Percentiles rank a stretch among this genome's conserved stretches.
Conservation (phyloP, 2,888 invertebrate species). For the Diaperis boleti region DNA sequence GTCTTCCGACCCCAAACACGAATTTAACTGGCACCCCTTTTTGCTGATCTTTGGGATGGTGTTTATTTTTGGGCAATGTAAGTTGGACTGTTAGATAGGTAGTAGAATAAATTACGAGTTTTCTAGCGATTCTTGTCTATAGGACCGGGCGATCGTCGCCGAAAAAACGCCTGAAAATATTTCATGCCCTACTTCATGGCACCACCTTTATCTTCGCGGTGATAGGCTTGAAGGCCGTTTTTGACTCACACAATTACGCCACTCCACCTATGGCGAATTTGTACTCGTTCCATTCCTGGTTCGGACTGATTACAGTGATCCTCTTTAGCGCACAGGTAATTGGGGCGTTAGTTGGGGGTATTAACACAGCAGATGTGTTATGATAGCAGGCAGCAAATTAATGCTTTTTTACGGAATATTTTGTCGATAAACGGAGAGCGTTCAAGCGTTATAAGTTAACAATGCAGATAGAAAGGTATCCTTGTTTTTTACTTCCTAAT, state of each 20-base stretch:
- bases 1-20: constrained; percentile 70
- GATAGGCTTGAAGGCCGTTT: constrained; percentile 81
- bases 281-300: constrained; percentile 85
- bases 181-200: constrained; percentile 79
- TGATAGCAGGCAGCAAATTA: too few relatives aligned
- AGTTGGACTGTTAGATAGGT: constrained; percentile 54
- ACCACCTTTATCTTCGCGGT: constrained; percentile 76
- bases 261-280: constrained; percentile 74
- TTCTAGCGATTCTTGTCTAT: constrained; percentile 83
- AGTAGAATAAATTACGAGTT: background rate
- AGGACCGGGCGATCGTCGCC: constrained; percentile 79
- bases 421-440: too few relatives aligned
- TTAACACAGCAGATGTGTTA: too few relatives aligned
- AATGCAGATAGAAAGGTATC: too few relatives aligned
- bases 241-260: constrained; percentile 81
- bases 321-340: constrained; percentile 78
- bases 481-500: too few relatives aligned
- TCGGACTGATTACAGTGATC: constrained; percentile 80
- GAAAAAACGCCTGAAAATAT: constrained; percentile 81
- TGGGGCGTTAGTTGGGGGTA: too few relatives aligned
- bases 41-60: constrained; percentile 87
- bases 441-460: too few relatives aligned
- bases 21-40: constrained; percentile 92
- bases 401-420: too few relatives aligned
- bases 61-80: constrained; percentile 86